phyloP scores from a whole-genome alignment of 2,113 vertebrate genomes.

The Actinemys pallida region DNA sequence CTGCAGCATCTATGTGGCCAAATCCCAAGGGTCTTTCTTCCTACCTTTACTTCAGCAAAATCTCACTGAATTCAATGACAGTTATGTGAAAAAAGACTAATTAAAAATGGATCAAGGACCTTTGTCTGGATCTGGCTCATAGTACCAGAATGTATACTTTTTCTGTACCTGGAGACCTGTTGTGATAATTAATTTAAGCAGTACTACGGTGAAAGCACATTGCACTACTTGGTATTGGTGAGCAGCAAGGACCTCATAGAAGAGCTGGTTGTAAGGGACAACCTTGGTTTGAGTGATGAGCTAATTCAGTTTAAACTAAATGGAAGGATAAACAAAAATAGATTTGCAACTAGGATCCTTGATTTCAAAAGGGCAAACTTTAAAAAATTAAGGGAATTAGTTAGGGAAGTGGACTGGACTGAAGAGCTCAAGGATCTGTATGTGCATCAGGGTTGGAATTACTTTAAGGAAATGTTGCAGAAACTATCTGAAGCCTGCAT shows the following conservation, averaged over 20 bases:
- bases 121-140: background rate
- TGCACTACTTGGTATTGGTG: background rate
- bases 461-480: too few species aligned
- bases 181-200: background rate
- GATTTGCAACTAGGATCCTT: too few species aligned
- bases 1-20: background rate
- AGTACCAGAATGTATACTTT: background rate
- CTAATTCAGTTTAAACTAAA: too few species aligned
- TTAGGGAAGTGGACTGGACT: too few species aligned
- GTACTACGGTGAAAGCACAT: background rate
- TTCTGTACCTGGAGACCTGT: background rate
- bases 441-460: too few species aligned
- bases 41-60: background rate
- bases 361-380: too few species aligned
- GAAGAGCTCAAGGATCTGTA: too few species aligned
- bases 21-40: background rate
- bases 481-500: too few species aligned
- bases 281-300: background rate
- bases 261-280: background rate
- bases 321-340: too few species aligned
- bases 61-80: background rate
- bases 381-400: too few species aligned
- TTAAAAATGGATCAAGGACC: background rate
- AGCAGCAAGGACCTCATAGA: background rate
- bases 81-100: background rate